A percentile compares a stretch with the other conserved stretches of the same genome.
Conservation (phyloP, 2,797 vertebrate genomes). For the Pelochelys cantorii region DNA sequence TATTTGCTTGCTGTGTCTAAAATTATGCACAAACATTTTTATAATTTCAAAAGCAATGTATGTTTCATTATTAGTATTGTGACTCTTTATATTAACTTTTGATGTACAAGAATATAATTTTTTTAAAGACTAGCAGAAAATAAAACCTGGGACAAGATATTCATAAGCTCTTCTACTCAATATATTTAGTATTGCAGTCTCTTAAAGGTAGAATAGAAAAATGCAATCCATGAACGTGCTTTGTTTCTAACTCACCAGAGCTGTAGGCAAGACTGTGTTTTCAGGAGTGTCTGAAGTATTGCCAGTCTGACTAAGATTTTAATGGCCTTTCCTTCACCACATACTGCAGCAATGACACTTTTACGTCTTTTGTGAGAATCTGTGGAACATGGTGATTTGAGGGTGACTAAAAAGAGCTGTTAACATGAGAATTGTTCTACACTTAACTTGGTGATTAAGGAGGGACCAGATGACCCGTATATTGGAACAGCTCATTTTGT, state of each 20-base stretch:
- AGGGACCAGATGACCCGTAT: neutral
- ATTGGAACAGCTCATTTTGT: neutral
- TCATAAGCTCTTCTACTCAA: neutral
- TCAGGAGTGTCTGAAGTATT: neutral
- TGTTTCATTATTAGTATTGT: neutral
- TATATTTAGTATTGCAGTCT: neutral
- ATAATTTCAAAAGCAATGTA: neutral
- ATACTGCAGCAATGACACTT: neutral
- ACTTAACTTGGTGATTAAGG: conserved; percentile 15
- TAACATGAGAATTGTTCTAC: too few species aligned
- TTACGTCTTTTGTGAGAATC: neutral
- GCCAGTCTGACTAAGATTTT: neutral
- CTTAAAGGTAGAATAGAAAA: neutral
- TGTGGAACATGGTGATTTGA: neutral
- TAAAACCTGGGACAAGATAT: neutral
- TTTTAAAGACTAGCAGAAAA: neutral
- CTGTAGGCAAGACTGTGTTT: neutral
- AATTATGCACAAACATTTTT: neutral
- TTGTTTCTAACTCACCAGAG: neutral
- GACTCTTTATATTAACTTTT: neutral
- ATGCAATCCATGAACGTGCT: neutral
- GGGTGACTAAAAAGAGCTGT: conserved; percentile 6
- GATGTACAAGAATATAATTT: neutral
- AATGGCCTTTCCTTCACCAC: neutral
- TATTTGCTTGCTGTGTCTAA: too few species aligned